phyloP scores from a whole-genome alignment of 2,888 invertebrate genomes.

The Cantharis rufa region DNA sequence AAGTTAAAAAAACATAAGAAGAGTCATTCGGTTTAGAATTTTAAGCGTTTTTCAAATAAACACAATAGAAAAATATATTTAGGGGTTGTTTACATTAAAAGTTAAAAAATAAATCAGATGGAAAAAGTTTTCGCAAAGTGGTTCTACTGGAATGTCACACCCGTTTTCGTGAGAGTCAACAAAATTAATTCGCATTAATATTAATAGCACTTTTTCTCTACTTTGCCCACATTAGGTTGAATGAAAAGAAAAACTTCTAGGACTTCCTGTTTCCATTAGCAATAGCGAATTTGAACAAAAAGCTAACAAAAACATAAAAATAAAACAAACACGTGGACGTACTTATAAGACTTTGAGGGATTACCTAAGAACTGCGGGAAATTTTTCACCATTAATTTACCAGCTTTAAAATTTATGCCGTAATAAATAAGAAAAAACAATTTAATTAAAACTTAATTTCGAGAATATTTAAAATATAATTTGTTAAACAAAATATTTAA shows the following conservation, averaged over 20 bases:
- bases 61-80: background rate
- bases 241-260: conserved; percentile 3
- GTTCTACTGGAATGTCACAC: background rate
- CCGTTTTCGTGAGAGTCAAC: conserved; percentile 9
- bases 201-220: conserved; percentile 9
- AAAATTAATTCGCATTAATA: conserved; percentile 12
- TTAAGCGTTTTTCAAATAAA: background rate
- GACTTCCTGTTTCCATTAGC: conserved; percentile 8
- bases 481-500: conserved; percentile 21
- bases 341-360: background rate
- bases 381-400: background rate
- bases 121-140: conserved; percentile 2
- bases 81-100: background rate
- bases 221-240: background rate
- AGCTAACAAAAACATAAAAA: background rate
- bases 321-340: background rate
- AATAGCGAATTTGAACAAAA: background rate
- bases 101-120: background rate
- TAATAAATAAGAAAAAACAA: conserved; percentile 11
- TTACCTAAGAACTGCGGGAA: background rate
- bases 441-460: conserved; percentile 33
- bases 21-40: background rate
- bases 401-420: background rate
- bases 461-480: conserved; percentile 18
- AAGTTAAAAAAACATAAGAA: background rate